Percentiles rank a stretch among this genome's conserved stretches.
Evolutionary conservation across 2,113 vertebrate genomes (phyloP).

Genomic region (Actenoides lindsayi): DNA sequence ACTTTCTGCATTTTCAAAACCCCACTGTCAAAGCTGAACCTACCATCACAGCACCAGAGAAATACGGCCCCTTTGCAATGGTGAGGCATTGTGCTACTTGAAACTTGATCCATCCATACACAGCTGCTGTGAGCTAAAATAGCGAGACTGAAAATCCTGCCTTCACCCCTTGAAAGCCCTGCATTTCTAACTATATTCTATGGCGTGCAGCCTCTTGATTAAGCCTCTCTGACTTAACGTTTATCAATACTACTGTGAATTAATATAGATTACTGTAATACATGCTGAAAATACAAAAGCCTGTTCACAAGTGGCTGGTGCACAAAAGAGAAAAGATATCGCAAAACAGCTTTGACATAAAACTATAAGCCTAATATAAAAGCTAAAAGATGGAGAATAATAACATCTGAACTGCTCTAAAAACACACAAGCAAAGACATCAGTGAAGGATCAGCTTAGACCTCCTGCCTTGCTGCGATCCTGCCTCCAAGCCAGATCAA

Average conservation of each 20-base stretch:
- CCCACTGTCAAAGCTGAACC: not conserved
- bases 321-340: not conserved
- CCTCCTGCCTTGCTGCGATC: not conserved
- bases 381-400: not conserved
- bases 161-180: not conserved
- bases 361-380: not conserved
- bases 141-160: not conserved
- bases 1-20: not conserved
- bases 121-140: not conserved
- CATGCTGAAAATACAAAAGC: not conserved
- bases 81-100: not conserved
- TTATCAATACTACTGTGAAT: slow-evolving; percentile 21
- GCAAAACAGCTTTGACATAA: not conserved
- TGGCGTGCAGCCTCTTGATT: not conserved
- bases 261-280: not conserved
- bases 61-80: not conserved
- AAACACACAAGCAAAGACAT: not conserved
- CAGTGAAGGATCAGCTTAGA: not conserved
- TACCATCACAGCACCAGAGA: not conserved
- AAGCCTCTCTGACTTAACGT: not conserved
- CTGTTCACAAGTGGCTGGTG: not conserved
- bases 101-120: not conserved
- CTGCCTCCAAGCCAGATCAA: not conserved
- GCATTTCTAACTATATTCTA: not conserved
- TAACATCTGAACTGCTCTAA: not conserved